Percentiles rank a stretch among this genome's conserved stretches.
Conservation (phyloP, 1,140 invertebrate genomes). For the Pseudomyrmex flavicornis region DNA sequence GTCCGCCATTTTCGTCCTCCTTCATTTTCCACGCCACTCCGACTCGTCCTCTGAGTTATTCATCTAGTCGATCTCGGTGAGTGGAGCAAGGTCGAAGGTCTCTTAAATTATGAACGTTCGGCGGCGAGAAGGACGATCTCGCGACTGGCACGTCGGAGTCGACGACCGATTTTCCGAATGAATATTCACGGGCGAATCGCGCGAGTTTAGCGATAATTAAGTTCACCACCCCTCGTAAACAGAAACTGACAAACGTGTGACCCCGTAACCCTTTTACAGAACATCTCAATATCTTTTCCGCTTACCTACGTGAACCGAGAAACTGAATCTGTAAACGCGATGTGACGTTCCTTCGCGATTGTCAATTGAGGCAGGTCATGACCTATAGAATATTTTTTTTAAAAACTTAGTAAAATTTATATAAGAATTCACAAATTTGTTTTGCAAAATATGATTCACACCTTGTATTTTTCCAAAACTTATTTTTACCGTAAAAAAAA, state of each 20-base stretch:
- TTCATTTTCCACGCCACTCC: slow-evolving; percentile 12
- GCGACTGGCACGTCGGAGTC: slow-evolving; percentile 19
- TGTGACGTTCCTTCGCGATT: not conserved
- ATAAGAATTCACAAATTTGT: too few species aligned
- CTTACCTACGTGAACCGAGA: not conserved
- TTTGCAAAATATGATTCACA: too few species aligned
- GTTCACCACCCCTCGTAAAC: slow-evolving; percentile 27
- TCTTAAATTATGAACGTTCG: slow-evolving; percentile 80
- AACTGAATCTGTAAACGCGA: not conserved
- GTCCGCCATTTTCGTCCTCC: slow-evolving; percentile 34
- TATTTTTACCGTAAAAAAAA: too few species aligned
- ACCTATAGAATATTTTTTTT: not conserved
- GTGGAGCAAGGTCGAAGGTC: slow-evolving; percentile 82
- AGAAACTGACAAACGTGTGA: slow-evolving; percentile 8
- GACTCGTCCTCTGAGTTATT: slow-evolving; percentile 78
- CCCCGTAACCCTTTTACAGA: slow-evolving; percentile 32
- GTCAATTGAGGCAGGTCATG: not conserved
- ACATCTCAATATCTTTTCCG: not conserved
- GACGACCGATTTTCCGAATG: slow-evolving; percentile 63
- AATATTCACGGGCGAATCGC: slow-evolving; percentile 62
- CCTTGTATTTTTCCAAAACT: too few species aligned
- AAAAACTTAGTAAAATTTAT: not conserved
- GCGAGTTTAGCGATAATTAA: slow-evolving; percentile 38
- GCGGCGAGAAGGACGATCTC: slow-evolving; percentile 39
- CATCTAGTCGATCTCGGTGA: slow-evolving; percentile 83